These are phyloP conservation scores for Tangara arthus DNA, from an alignment of 2,797 vertebrate species.

Conservation along the genomic window DNA sequence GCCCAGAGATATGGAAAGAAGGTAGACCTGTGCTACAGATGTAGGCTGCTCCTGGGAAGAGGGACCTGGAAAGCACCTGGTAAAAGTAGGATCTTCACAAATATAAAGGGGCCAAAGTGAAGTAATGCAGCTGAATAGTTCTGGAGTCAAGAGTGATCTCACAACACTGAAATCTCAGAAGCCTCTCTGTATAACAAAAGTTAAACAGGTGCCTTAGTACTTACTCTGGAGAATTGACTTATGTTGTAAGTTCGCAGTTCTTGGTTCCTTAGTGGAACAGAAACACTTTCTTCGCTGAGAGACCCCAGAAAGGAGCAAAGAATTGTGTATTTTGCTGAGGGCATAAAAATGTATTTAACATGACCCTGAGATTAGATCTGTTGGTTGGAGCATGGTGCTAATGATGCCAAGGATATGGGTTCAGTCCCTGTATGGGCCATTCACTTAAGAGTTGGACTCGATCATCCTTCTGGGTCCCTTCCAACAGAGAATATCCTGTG, in stretches of 20 bases:
- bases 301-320: not conserved
- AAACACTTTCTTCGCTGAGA: not conserved
- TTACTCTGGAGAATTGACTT: not conserved
- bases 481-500: not conserved
- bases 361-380: not conserved
- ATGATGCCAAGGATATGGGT: not conserved
- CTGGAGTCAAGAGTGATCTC: not conserved
- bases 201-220: not conserved
- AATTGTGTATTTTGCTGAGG: not conserved
- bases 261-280: not conserved
- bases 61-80: not conserved
- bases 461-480: not conserved
- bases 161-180: not conserved
- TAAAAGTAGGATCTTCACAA: not conserved
- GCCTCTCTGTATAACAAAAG: not conserved
- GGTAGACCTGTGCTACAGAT: not conserved
- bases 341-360: not conserved
- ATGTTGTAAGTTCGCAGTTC: not conserved
- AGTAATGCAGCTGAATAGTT: not conserved
- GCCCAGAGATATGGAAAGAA: not conserved
- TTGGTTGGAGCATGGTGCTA: not conserved
- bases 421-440: not conserved
- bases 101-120: not conserved
- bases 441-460: not conserved
- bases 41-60: not conserved